These are phyloP conservation scores for Melanargia galathea DNA, from an alignment of 2,888 invertebrate genomes.

Conservation along the genomic window DNA sequence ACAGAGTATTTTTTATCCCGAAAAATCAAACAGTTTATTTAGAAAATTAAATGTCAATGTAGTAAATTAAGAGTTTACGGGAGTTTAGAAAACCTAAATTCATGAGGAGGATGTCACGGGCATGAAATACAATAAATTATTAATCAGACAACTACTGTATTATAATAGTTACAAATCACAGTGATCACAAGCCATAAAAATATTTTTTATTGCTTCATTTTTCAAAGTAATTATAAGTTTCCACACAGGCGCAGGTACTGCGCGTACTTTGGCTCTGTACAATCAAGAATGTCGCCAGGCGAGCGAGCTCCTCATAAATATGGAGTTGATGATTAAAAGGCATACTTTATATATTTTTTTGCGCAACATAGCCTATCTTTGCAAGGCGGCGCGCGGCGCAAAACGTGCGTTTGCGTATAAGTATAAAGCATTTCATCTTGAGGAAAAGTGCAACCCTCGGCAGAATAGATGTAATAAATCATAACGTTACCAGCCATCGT, in stretches of 20 bases:
- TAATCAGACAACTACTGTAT: neutral
- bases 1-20: too few species aligned
- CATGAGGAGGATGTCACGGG: too few species aligned
- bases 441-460: constrained; percentile 18
- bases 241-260: constrained; percentile 34
- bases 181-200: constrained; percentile 34
- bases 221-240: constrained; percentile 41
- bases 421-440: constrained; percentile 30
- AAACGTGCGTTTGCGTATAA: constrained; percentile 30
- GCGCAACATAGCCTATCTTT: constrained; percentile 45
- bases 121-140: too few species aligned
- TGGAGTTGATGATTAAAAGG: constrained; percentile 72
- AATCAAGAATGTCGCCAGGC: constrained; percentile 72
- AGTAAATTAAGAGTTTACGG: too few species aligned
- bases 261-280: constrained; percentile 43
- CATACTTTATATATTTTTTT: constrained; percentile 58
- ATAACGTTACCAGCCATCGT: neutral
- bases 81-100: too few species aligned
- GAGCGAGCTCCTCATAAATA: constrained; percentile 70
- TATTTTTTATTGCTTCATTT: constrained; percentile 37
- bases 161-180: constrained; percentile 17
- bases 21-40: too few species aligned
- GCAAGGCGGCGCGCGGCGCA: constrained; percentile 18
- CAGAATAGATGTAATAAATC: constrained; percentile 4
- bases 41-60: too few species aligned